Evolutionary conservation across 2,113 vertebrate genomes (phyloP), one percentile per base, ranked within the genome.

Genomic region (Pseudopipra pipra): DNA sequence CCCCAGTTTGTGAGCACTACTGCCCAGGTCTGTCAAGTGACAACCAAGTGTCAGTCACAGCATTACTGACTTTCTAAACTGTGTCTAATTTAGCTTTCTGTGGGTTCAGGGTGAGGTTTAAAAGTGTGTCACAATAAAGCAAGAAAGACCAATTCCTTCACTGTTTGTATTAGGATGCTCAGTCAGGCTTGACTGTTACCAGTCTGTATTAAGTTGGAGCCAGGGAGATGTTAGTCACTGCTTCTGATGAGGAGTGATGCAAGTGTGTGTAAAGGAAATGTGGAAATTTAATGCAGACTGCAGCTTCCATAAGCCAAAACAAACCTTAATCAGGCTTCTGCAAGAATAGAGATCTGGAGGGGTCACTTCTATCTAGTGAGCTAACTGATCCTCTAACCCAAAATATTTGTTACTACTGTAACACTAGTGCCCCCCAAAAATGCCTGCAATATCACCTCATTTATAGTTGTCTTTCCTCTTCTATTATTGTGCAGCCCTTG

Each of bases 221-320:
- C 90, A 86, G 79, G 59, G 65, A 86, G 56, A 51, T 19, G 2
- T 86, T 94, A 93, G 82, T 95, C 90, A 83, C 63, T 93, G 81
- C 59, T 79, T 78, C n/a, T 85, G 90, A 58, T 73, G 67, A 93
- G 54, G 66, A 87, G 58, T n/a, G 71, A 71, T 91, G 84, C 58
- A 85, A 73, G 74, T 52, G 58, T 93, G 33, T 37, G 21, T 47
- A 70, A 95, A 86, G 75, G 39, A 83, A 79, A 91, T 13, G 33
- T 10, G 78, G 55, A 67, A 59, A 83, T 83, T 47, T 47, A 67
- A 84, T 76, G 62, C 71, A 77, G 59, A 43, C 47, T 91, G 91
- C 55, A 80, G 37, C 35, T 87, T 87, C 78, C 51, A 13, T 66
- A 56, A 87, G 46, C 49, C 30, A 87, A 85, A 80, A 77, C 39